Percentiles rank a stretch among this genome's conserved stretches.
Conservation (phyloP, 2,113 vertebrate genomes). For the Tyto alba region DNA sequence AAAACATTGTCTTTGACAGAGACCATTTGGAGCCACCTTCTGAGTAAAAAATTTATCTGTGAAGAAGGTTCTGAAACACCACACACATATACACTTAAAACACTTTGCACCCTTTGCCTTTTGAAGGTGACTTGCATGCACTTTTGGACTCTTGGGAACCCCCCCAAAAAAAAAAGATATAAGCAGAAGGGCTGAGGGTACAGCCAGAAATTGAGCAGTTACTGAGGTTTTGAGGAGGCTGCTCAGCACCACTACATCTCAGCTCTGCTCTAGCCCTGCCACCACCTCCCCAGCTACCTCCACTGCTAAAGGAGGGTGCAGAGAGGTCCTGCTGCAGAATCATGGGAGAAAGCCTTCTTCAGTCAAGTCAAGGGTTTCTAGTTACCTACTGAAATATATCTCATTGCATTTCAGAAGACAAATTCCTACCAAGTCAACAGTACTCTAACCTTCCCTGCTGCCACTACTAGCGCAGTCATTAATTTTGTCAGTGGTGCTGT, state of each 20-base stretch:
- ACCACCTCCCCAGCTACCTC: background rate
- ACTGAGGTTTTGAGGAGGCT: background rate
- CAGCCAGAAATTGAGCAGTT: background rate
- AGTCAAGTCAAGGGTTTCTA: background rate
- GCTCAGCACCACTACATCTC: background rate
- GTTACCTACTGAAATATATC: background rate
- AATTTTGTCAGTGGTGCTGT: background rate
- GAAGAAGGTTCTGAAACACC: background rate
- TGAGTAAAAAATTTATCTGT: background rate
- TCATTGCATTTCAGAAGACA: background rate
- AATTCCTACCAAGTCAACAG: background rate
- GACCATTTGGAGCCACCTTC: background rate
- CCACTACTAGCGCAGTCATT: background rate
- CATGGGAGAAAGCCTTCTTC: background rate
- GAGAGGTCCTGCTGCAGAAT: background rate
- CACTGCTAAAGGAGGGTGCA: background rate
- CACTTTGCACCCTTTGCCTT: background rate
- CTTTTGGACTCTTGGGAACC: background rate
- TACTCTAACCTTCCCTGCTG: background rate
- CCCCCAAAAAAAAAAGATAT: background rate
- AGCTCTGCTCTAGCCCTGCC: background rate
- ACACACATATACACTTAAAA: background rate
- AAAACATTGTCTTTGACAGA: background rate
- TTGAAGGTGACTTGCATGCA: background rate
- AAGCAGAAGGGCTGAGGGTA: background rate